Conservation (phyloP, 2,888 invertebrate species). For the Anagyrus pseudococci region DNA sequence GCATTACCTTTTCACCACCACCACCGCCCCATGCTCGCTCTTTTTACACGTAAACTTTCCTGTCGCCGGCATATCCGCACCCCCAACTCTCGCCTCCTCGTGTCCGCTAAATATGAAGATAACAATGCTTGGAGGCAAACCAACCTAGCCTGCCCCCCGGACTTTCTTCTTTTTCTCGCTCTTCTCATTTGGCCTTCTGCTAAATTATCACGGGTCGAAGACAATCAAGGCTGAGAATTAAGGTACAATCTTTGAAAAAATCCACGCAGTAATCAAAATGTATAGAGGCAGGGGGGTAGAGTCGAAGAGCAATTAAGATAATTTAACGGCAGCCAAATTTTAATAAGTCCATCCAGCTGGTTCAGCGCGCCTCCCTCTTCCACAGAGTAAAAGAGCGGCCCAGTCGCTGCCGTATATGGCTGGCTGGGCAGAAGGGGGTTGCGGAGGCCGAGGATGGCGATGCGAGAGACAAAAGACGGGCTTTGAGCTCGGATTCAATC, state of each 20-base stretch:
- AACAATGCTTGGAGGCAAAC: constrained; percentile 18
- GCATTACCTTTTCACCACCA: constrained; percentile 37
- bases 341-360: too few species aligned
- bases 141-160: too few species aligned
- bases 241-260: too few species aligned
- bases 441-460: constrained; percentile 47
- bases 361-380: constrained; percentile 7
- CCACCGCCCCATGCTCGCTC: too few species aligned
- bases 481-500: constrained; percentile 59
- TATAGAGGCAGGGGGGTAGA: too few species aligned
- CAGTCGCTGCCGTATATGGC: neutral
- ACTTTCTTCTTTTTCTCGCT: constrained; percentile 1
- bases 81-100: too few species aligned
- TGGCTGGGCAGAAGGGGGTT: neutral
- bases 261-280: constrained; percentile 1
- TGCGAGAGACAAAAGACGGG: constrained; percentile 56
- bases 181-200: neutral
- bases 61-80: too few species aligned
- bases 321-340: constrained; percentile 15
- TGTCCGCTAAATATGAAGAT: constrained; percentile 13
- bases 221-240: too few species aligned
- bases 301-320: too few species aligned
- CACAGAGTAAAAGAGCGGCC: neutral
- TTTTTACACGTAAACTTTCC: constrained; percentile 17
- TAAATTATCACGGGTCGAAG: neutral